Conservation (phyloP, 2,797 vertebrate genomes). For the Pangasius sanitwongsei region DNA sequence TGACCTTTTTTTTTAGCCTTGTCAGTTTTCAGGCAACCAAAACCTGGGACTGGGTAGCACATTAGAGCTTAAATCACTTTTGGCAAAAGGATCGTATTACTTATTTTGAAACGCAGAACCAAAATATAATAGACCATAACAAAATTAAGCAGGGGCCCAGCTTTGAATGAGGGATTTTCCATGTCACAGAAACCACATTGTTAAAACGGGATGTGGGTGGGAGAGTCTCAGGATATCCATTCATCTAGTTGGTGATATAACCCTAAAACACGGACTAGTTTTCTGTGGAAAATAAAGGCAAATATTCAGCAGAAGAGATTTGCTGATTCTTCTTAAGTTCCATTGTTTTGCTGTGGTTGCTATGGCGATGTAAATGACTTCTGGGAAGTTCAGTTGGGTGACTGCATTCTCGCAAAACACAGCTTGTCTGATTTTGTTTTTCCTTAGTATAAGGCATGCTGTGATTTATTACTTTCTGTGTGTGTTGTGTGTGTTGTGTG, state of each 20-base stretch:
- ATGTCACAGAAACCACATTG: neutral
- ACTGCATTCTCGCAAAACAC: neutral
- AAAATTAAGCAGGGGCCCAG: neutral
- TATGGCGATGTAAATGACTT: neutral
- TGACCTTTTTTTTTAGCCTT: neutral
- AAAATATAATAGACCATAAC: neutral
- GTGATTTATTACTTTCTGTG: slow-evolving; percentile 4
- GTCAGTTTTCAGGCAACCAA: neutral
- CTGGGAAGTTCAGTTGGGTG: neutral
- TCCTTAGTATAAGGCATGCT: neutral
- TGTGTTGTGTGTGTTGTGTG: neutral
- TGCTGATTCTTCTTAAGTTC: neutral
- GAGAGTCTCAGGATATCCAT: neutral
- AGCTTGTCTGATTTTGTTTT: neutral
- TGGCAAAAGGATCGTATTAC: neutral
- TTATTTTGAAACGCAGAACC: neutral
- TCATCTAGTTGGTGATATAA: neutral
- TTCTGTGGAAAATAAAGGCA: neutral
- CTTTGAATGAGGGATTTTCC: neutral
- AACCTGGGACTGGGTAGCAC: neutral
- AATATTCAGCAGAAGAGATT: neutral
- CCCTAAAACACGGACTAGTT: neutral
- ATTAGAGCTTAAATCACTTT: neutral
- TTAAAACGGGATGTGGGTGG: neutral
- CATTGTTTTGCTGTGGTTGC: slow-evolving; percentile 3